Base-by-base conservation (phyloP, 2,888 invertebrate genomes). In the Apodemia mormo region DNA sequence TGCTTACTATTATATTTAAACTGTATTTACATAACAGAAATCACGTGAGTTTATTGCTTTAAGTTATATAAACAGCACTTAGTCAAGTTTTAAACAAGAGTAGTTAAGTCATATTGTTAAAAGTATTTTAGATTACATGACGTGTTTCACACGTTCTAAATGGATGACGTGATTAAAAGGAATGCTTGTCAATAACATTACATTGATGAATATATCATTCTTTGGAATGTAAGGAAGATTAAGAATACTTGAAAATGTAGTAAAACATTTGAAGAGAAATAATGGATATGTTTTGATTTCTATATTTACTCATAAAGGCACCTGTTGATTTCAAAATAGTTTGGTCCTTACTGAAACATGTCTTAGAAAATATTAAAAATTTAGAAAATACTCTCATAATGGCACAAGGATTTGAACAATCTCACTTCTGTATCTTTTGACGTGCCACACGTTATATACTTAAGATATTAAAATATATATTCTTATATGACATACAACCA, bases 171-270 rank as follows among this genome's bases (percentile, higher is more conserved):
- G 70, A 79, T 69, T n/a, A 14, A 73, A 54, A 86, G 91, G 92
- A 92, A 92, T 92, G 92, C 82, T 86, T 85, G 79, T 65, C 37
- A 68, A 79, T 73, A 73, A 75, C 73, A 82, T 84, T 80, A 83
- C 78, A 85, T 80, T 81, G 81, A 82, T 82, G 84, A 79, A 84
- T 85, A 43, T 45, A 85, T 84, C 84, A 85, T 87, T 90, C 88
- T 89, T 90, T 92, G 92, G 92, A 92, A 92, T 92, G 92, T 92
- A 82, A 86, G 83, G 92, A 92, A 92, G 90, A 80, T 83, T 79
- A 79, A 79, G 79, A 80, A 78, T 79, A 80, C 71, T 69, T 68
- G 73, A 70, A 67, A 78, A 40, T 40, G 40, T 40, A 40, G 8
- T 8, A 40, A 8, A 40, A 40, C 40, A 74, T 72, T 72, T 69